Conservation (phyloP, 2,113 vertebrate species). For the Dasyurus viverrinus region DNA sequence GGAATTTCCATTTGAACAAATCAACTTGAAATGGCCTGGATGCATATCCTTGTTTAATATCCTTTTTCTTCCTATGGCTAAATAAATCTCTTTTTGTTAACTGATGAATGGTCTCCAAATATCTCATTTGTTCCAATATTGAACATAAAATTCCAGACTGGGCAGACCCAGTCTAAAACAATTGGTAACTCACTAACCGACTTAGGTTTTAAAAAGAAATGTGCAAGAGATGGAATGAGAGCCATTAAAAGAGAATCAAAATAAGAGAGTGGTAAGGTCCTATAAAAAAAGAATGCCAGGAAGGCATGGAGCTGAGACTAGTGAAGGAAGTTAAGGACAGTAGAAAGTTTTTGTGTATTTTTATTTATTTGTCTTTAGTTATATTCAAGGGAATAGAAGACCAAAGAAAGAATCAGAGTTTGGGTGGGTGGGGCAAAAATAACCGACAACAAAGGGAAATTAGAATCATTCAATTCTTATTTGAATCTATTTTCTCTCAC, state of each 20-base stretch:
- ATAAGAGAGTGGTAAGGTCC: background rate
- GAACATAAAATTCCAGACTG: background rate
- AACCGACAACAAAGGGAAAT: background rate
- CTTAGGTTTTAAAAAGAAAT: background rate
- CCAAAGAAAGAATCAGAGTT: background rate
- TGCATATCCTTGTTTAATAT: background rate
- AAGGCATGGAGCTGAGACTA: background rate
- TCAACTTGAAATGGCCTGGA: background rate
- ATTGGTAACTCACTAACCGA: background rate
- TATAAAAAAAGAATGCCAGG: background rate
- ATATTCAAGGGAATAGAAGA: background rate
- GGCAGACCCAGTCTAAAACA: background rate
- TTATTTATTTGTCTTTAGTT: background rate
- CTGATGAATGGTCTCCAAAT: background rate
- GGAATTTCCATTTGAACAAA: background rate
- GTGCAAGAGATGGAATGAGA: background rate
- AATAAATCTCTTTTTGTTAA: background rate
- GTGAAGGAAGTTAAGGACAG: background rate
- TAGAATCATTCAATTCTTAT: background rate
- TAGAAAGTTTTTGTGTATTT: background rate
- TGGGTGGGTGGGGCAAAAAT: background rate
- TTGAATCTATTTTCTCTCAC: background rate
- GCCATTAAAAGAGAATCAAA: background rate
- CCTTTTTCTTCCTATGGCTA: background rate
- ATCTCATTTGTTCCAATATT: background rate